Evolutionary conservation across 1,140 invertebrate genomes (phyloP).

Genomic region (Platorchestia sp.): DNA sequence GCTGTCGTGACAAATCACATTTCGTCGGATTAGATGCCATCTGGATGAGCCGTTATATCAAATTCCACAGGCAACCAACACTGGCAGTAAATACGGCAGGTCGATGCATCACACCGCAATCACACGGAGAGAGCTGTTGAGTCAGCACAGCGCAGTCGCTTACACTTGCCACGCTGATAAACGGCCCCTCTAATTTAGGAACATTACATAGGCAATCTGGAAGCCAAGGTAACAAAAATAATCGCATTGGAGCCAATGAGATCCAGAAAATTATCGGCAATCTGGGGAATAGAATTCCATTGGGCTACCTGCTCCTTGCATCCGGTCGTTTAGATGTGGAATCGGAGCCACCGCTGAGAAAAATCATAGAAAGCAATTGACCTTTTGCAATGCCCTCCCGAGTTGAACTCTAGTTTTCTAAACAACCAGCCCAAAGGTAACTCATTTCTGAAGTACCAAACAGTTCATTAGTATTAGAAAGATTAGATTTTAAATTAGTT

Average conservation of each 20-base stretch:
- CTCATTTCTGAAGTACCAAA: background rate
- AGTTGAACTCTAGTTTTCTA: background rate
- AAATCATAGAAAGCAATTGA: background rate
- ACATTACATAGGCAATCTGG: conserved; percentile 20
- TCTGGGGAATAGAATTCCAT: background rate
- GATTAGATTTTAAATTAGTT: too few species aligned
- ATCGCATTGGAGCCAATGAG: background rate
- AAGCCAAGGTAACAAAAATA: background rate
- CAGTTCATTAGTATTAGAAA: background rate
- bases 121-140: background rate
- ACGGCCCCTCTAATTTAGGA: conserved; percentile 12
- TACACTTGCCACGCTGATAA: background rate
- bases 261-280: background rate
- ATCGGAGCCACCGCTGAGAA: background rate
- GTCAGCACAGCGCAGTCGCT: background rate
- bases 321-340: conserved; percentile 6
- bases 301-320: background rate
- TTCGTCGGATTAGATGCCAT: background rate
- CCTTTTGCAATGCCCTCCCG: background rate
- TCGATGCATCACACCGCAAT: background rate
- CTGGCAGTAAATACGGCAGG: background rate
- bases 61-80: background rate
- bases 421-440: background rate
- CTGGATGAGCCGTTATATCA: background rate
- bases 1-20: background rate